Evolutionary conservation across 2,888 invertebrate genomes (phyloP), one percentile per base, ranked within the genome.

Genomic region (Oscheius onirici): DNA sequence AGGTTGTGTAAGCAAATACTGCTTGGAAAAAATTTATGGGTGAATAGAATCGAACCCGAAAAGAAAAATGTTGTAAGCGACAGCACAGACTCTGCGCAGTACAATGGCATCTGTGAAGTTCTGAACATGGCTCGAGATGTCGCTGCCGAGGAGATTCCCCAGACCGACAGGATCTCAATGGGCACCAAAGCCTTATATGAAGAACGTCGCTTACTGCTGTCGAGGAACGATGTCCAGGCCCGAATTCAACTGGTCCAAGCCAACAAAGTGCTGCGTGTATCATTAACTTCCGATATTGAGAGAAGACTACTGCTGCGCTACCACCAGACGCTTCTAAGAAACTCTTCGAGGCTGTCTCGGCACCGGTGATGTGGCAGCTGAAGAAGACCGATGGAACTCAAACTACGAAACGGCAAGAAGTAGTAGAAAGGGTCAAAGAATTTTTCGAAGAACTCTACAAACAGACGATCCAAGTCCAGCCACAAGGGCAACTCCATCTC

Each of bases 361-460:
- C 20, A 10, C 20, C 41, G 3, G 13, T n/a, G 15, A 20, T 44
- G 43, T 22, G 20, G 44, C 41, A 41, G 13, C 8, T 61, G n/a
- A 34, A 61, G 22, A 61, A 61, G 41, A 26, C 11, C n/a, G 58
- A 58, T 26, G 58, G 34, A n/a, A 34, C 24, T n/a, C n/a, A n/a
- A n/a, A n/a, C n/a, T n/a, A n/a, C n/a, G n/a, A n/a, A n/a, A n/a
- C n/a, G n/a, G n/a, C 5, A 58, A 26, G 58, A 58, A 24, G 40
- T 58, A 11, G 15, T 40, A 34, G 20, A 43, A 15, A 61, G 44
- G n/a, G 61, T 61, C 17, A 65, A 49, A 28, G 20, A 55, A 22
- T 65, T 10, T 34, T 65, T 34, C 26, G 20, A 49, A 15, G 26
- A 65, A n/a, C 13, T 46, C 17, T 65, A n/a, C 17, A 22, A 17